Conservation (phyloP, 2,888 invertebrate genomes). For the Neoitamus cyanurus region DNA sequence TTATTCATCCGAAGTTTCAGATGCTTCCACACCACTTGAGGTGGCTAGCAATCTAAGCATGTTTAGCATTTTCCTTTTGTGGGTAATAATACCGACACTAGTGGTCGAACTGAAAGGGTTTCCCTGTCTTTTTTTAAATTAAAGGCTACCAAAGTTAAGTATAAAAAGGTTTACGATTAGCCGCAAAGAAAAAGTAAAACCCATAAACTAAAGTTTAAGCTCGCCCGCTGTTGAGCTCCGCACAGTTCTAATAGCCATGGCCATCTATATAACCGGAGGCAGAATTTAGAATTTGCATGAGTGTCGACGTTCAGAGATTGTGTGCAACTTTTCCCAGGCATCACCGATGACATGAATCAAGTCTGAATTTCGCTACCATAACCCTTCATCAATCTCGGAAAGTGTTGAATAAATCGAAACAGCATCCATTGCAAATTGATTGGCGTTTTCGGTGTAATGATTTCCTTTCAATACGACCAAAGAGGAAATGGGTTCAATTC, state of each 20-base stretch:
- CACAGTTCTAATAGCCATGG: no score
- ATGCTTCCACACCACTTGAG: neutral
- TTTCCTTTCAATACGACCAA: slow-evolving; percentile 45
- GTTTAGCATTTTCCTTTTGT: neutral
- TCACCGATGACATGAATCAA: slow-evolving; percentile 12
- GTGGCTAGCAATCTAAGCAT: neutral
- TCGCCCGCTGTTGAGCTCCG: neutral
- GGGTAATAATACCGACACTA: neutral
- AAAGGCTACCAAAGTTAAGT: neutral
- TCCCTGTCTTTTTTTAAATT: neutral
- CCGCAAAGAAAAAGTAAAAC: slow-evolving; percentile 6
- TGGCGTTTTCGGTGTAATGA: slow-evolving; percentile 34
- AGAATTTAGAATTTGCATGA: neutral
- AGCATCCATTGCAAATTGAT: slow-evolving; percentile 13
- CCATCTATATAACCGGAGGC: no score
- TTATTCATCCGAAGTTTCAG: neutral
- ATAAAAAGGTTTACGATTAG: neutral
- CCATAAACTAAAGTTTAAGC: neutral
- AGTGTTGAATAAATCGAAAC: neutral
- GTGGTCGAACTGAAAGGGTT: neutral
- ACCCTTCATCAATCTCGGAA: slow-evolving; percentile 15
- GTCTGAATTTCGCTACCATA: neutral
- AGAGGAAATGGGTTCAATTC: slow-evolving; percentile 46
- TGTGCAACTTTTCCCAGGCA: neutral
- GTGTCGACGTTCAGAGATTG: neutral